Evolutionary conservation across 2,797 vertebrate genomes (phyloP), one percentile per base, ranked within the genome.

Genomic region (Orientallactaga sibirica): DNA sequence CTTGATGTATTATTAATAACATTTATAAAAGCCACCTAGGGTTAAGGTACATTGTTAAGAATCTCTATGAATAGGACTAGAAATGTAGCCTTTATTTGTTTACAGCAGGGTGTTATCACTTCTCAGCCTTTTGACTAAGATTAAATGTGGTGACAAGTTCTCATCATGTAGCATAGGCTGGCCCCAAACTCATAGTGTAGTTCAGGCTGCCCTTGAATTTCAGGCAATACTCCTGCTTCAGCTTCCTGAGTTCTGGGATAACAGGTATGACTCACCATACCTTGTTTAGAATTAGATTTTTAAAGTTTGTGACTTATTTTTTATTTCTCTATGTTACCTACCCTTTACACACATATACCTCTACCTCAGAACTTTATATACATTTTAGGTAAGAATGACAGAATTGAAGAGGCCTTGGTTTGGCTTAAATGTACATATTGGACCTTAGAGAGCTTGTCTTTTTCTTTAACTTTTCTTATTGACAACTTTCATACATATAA

Each of bases 321-420:
- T 90, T 43, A 79, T 61, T 77, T 83, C 19, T 84, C 29, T 80
- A 1, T 86, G 92, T 92, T 66, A 55, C 64, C 52, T 78, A 27
- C 9, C 37, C 55, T 78, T 87, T 79, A 71, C 81, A 82, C 71
- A 79, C 25, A 25, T 94, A 15, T 81, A 48, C 85, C 8, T 73
- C 10, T 64, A 92, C 41, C 27, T 73, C 16, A 84, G 70, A 66
- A 61, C 89, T 73, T 81, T n/a, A 73, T 25, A 67, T 87, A 73
- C 33, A 67, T 87, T 86, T 94, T 41, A 79, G 83, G 29, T 92
- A 85, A 95, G 86, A 92, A 96, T 91, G 66, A 90, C 41, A 90
- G 88, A 77, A 55, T 48, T 7, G n/a, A 52, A 20, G 82, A 74
- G 37, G 58, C 37, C 68, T 43, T 29, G 24, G 37, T 4, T 19